A percentile compares a stretch with the other conserved stretches of the same genome.
phyloP scores from a whole-genome alignment of 1,140 invertebrate species.

The Tetramorium alpestre region DNA sequence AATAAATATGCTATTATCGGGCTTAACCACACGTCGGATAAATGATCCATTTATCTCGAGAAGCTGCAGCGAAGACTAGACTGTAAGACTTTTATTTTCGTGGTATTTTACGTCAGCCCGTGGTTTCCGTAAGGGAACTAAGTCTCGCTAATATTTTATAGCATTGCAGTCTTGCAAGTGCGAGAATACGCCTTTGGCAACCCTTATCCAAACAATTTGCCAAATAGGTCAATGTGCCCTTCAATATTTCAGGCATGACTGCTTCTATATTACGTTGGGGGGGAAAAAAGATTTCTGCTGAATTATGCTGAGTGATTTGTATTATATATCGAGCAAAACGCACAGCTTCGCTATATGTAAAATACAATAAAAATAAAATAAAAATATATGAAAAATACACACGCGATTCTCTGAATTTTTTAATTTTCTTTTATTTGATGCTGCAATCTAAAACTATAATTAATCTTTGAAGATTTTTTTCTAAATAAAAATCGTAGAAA shows the following conservation, averaged over 20 bases:
- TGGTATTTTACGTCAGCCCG: background rate
- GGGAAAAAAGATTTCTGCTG: background rate
- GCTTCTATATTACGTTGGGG: background rate
- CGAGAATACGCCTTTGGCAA: slow-evolving; percentile 39
- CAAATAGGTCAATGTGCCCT: slow-evolving; percentile 17
- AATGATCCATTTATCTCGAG: background rate
- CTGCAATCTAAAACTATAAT: background rate
- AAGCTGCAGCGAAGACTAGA: background rate
- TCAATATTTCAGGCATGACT: slow-evolving; percentile 3
- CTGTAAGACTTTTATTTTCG: background rate
- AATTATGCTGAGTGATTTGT: background rate
- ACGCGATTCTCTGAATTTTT: background rate
- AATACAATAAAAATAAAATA: too few relatives aligned
- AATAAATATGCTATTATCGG: background rate
- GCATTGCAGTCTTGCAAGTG: background rate
- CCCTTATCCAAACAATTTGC: slow-evolving; percentile 58
- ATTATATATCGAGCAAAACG: background rate
- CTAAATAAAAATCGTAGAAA: background rate
- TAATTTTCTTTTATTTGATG: background rate
- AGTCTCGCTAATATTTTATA: background rate
- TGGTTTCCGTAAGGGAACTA: background rate
- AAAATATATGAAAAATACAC: background rate
- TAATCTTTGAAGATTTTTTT: background rate
- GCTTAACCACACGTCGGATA: background rate
- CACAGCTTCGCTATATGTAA: background rate